phyloP scores from a whole-genome alignment of 2,888 invertebrate species.

The Dusona sp. region DNA sequence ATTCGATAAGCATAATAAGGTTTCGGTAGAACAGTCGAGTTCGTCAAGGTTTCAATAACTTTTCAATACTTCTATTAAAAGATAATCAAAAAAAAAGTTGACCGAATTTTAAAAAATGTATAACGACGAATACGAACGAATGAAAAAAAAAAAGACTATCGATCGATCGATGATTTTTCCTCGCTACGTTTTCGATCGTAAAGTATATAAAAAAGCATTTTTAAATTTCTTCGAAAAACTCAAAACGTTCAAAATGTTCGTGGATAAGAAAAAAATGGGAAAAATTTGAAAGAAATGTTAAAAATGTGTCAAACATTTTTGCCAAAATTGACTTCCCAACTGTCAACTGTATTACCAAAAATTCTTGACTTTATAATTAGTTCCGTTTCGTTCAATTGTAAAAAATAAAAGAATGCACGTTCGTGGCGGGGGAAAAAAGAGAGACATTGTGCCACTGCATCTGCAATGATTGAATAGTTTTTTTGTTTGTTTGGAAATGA shows the following conservation, averaged over 20 bases:
- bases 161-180: not conserved
- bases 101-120: not conserved
- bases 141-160: not conserved
- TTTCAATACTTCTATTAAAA: not conserved
- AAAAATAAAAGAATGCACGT: not conserved
- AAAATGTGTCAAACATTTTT: not conserved
- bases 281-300: too few species aligned
- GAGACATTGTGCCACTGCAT: not conserved
- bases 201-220: too few species aligned
- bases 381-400: not conserved
- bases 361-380: not conserved
- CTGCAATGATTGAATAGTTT: not conserved
- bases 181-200: not conserved
- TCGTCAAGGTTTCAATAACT: not conserved
- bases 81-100: not conserved
- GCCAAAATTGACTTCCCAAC: not conserved
- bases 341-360: not conserved
- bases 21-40: not conserved
- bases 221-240: too few species aligned
- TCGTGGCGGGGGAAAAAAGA: not conserved
- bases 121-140: not conserved
- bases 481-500: slow-evolving; percentile 9
- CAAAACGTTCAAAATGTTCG: too few species aligned
- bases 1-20: not conserved
- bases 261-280: too few species aligned